phyloP scores from a whole-genome alignment of 2,888 invertebrate species.

The Uloborus plumipes region DNA sequence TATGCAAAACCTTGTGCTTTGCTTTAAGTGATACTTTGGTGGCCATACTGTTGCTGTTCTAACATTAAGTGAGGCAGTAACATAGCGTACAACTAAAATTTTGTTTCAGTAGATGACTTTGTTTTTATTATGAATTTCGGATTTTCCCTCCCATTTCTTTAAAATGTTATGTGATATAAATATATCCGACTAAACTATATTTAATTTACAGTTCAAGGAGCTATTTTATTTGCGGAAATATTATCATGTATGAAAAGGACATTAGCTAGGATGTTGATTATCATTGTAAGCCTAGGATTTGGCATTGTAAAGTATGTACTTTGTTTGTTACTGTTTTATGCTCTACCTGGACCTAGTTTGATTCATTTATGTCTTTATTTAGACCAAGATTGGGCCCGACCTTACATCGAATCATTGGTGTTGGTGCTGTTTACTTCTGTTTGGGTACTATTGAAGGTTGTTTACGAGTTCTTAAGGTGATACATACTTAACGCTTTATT shows the following conservation, averaged over 20 bases:
- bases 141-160: too few species aligned
- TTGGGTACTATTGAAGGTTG: slow-evolving; percentile 89
- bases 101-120: too few species aligned
- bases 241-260: slow-evolving; percentile 92
- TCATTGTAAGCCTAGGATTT: slow-evolving; percentile 94
- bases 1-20: too few species aligned
- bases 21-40: too few species aligned
- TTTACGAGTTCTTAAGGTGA: slow-evolving; percentile 78
- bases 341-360: background rate
- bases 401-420: slow-evolving; percentile 87
- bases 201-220: slow-evolving; percentile 76
- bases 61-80: too few species aligned
- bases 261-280: slow-evolving; percentile 91
- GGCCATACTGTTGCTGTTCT: too few species aligned
- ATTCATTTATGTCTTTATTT: slow-evolving; percentile 64
- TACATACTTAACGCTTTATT: background rate
- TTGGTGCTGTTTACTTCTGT: slow-evolving; percentile 86
- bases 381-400: slow-evolving; percentile 90
- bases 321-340: background rate
- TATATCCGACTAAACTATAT: background rate
- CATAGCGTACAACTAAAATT: too few species aligned
- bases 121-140: too few species aligned
- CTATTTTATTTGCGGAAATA: slow-evolving; percentile 88
- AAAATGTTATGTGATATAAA: too few species aligned
- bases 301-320: slow-evolving; percentile 90